A percentile compares a stretch with the other conserved stretches of the same genome.
These are phyloP conservation scores for Phaethon lepturus DNA, from an alignment of 2,113 vertebrate genomes.

Conservation along the genomic window DNA sequence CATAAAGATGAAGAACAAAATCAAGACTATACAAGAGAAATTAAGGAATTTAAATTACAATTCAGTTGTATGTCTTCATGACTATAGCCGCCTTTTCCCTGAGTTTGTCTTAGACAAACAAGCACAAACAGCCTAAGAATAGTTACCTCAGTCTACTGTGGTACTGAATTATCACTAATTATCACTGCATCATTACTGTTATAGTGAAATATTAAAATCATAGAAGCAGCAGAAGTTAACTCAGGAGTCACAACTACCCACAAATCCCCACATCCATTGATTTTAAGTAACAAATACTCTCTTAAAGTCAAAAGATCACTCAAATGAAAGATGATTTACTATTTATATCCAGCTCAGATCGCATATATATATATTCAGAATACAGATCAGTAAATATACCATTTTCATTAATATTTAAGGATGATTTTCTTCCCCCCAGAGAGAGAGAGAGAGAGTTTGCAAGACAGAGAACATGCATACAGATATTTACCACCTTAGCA, in stretches of 20 bases:
- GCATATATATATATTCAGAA: background rate
- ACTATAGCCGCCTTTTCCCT: background rate
- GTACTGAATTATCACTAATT: background rate
- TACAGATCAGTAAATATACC: background rate
- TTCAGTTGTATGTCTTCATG: background rate
- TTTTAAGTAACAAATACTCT: background rate
- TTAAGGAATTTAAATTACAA: constrained; percentile 14
- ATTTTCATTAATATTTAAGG: background rate
- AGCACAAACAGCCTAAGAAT: background rate
- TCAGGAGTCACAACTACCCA: background rate
- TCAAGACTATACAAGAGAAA: constrained; percentile 46
- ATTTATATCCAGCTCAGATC: background rate
- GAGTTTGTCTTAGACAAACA: background rate
- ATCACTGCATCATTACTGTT: background rate
- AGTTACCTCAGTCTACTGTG: background rate
- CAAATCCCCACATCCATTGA: background rate
- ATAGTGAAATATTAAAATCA: background rate
- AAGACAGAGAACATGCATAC: background rate
- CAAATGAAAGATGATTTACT: background rate
- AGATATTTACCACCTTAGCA: background rate
- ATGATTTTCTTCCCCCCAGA: background rate
- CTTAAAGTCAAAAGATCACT: background rate
- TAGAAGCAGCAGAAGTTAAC: background rate
- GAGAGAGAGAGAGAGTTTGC: background rate
- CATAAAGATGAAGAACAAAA: constrained; percentile 64